Evolutionary conservation across 2,888 invertebrate genomes (phyloP).

Genomic region (Zonitis immaculata): DNA sequence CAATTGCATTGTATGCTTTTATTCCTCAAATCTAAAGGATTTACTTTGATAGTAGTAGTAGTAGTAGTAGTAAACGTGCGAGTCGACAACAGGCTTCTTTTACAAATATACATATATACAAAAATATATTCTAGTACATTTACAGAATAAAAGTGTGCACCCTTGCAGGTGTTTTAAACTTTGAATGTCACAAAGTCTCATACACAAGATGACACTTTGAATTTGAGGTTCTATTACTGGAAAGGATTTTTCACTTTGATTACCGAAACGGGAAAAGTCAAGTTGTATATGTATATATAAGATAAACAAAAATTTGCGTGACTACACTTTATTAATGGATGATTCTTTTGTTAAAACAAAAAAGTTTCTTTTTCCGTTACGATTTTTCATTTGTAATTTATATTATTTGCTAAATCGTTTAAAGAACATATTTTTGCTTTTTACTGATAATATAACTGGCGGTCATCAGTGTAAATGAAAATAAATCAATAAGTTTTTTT

Average conservation of each 20-base stretch:
- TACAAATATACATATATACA: neutral
- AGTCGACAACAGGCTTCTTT: neutral
- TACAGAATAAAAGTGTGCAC: slow-evolving; percentile 17
- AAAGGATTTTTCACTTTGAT: slow-evolving; percentile 1
- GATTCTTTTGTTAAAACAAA: too few species aligned
- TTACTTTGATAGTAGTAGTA: neutral
- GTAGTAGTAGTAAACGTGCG: too few species aligned
- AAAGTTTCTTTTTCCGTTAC: too few species aligned
- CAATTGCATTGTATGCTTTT: neutral
- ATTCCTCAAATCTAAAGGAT: slow-evolving; percentile 1
- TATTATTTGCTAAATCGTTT: too few species aligned
- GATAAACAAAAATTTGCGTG: neutral
- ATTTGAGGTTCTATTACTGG: neutral
- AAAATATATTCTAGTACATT: neutral
- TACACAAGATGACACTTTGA: neutral
- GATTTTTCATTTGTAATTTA: too few species aligned
- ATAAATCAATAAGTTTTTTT: slow-evolving; percentile 8
- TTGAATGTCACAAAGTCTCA: slow-evolving; percentile 13
- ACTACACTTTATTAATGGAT: neutral
- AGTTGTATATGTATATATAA: neutral
- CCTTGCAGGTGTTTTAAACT: slow-evolving; percentile 21
- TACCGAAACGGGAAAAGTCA: neutral
- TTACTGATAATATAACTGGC: neutral
- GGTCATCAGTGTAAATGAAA: neutral
- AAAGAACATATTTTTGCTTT: neutral